These are phyloP conservation scores for Minunthozetes semirufus DNA, from an alignment of 2,888 invertebrate genomes.

Conservation along the genomic window DNA sequence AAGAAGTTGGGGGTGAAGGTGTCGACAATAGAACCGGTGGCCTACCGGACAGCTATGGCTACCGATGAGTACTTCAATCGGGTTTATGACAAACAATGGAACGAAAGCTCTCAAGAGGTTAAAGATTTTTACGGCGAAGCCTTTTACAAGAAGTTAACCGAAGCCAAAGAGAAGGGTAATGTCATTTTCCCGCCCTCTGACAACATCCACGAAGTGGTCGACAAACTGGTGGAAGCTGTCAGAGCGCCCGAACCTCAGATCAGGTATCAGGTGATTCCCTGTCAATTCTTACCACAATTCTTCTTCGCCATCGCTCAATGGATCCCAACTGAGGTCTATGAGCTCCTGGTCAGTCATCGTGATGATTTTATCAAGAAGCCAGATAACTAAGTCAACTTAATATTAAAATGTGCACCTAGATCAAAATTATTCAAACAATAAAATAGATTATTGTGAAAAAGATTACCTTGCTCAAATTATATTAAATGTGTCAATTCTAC, in stretches of 20 bases:
- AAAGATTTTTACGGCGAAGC: slow-evolving; percentile 26
- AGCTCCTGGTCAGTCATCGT: too few relatives aligned
- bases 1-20: slow-evolving; percentile 45
- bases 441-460: too few relatives aligned
- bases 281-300: slow-evolving; percentile 53
- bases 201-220: slow-evolving; percentile 23
- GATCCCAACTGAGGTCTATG: too few relatives aligned
- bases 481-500: too few relatives aligned
- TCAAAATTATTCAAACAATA: too few relatives aligned
- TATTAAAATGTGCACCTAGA: too few relatives aligned
- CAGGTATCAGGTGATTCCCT: not conserved
- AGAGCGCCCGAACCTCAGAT: not conserved
- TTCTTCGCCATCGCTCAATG: too few relatives aligned
- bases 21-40: slow-evolving; percentile 45
- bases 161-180: not conserved
- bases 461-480: too few relatives aligned
- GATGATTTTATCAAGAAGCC: too few relatives aligned
- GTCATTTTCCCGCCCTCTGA: not conserved
- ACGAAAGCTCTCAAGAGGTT: slow-evolving; percentile 1
- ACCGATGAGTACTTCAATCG: not conserved
- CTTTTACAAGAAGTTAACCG: not conserved
- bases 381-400: too few relatives aligned
- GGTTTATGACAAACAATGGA: slow-evolving; percentile 1
- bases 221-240: slow-evolving; percentile 26
- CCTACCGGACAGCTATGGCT: slow-evolving; percentile 44